phyloP scores from a whole-genome alignment of 2,797 vertebrate species.

The Oryzias sinensis region DNA sequence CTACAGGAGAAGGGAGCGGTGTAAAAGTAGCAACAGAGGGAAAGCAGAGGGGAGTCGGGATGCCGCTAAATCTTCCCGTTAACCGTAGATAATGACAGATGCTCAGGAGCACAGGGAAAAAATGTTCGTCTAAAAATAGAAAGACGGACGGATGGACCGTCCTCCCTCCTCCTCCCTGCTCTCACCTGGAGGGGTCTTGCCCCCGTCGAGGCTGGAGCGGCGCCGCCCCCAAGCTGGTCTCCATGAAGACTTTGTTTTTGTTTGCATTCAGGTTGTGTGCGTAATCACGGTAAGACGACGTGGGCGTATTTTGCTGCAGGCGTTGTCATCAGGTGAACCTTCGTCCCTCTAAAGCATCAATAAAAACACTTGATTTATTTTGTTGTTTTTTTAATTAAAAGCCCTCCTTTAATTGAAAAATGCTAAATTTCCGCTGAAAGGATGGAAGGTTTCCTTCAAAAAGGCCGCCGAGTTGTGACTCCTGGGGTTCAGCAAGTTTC shows the following conservation, averaged over 20 bases:
- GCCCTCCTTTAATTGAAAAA: too few relatives aligned
- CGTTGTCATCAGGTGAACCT: not conserved
- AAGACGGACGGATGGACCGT: slow-evolving; percentile 31
- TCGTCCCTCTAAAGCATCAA: too few relatives aligned
- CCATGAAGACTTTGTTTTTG: slow-evolving; percentile 17
- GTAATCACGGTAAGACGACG: slow-evolving; percentile 18
- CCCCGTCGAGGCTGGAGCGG: slow-evolving; percentile 39
- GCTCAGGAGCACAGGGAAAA: slow-evolving; percentile 46
- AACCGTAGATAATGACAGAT: slow-evolving; percentile 62
- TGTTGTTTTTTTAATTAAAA: too few relatives aligned
- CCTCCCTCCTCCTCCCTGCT: slow-evolving; percentile 26
- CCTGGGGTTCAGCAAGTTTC: too few relatives aligned
- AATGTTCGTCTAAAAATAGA: slow-evolving; percentile 44
- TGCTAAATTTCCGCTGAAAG: too few relatives aligned
- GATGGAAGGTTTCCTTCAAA: too few relatives aligned
- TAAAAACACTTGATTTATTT: too few relatives aligned
- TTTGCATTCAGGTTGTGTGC: not conserved
- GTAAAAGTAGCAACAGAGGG: slow-evolving; percentile 21
- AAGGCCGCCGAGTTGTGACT: too few relatives aligned
- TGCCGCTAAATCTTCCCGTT: slow-evolving; percentile 59
- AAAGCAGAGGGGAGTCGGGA: slow-evolving; percentile 32
- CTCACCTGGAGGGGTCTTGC: slow-evolving; percentile 49
- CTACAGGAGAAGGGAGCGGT: slow-evolving; percentile 12
- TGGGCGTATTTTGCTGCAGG: slow-evolving; percentile 26
- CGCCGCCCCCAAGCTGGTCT: slow-evolving; percentile 28